Evolutionary conservation across 1,140 invertebrate species (phyloP).

Genomic region (Amyelois transitella): DNA sequence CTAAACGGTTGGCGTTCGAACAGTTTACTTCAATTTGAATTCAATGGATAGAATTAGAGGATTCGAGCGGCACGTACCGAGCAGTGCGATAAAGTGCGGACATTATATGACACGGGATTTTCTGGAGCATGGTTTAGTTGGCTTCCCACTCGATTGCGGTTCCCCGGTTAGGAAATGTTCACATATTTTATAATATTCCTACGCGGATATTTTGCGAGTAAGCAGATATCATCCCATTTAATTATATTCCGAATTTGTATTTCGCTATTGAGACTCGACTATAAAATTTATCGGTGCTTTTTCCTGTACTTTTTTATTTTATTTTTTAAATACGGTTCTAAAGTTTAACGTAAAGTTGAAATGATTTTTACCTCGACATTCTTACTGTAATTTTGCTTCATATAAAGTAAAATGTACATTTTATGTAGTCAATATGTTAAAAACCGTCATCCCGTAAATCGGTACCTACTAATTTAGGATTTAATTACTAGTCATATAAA

Average conservation of each 20-base stretch:
- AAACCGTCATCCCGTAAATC: no score
- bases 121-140: slow-evolving; percentile 24
- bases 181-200: background rate
- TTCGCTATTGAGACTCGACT: no score
- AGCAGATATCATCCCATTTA: background rate
- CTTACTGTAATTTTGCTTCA: no score
- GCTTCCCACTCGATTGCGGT: slow-evolving; percentile 11
- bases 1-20: slow-evolving; percentile 47
- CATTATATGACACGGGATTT: slow-evolving; percentile 44
- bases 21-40: slow-evolving; percentile 70
- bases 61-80: slow-evolving; percentile 37
- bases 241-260: background rate
- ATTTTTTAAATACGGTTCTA: no score
- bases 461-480: no score
- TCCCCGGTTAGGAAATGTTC: background rate
- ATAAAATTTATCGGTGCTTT: no score
- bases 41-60: slow-evolving; percentile 67
- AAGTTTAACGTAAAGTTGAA: no score
- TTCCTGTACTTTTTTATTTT: no score
- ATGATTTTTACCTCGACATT: no score
- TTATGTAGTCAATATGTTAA: no score
- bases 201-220: background rate
- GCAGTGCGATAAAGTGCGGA: slow-evolving; percentile 46
- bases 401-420: no score
- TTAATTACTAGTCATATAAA: background rate